These are phyloP conservation scores for Tenthredo livida DNA, from an alignment of 2,888 invertebrate species.

Conservation along the genomic window DNA sequence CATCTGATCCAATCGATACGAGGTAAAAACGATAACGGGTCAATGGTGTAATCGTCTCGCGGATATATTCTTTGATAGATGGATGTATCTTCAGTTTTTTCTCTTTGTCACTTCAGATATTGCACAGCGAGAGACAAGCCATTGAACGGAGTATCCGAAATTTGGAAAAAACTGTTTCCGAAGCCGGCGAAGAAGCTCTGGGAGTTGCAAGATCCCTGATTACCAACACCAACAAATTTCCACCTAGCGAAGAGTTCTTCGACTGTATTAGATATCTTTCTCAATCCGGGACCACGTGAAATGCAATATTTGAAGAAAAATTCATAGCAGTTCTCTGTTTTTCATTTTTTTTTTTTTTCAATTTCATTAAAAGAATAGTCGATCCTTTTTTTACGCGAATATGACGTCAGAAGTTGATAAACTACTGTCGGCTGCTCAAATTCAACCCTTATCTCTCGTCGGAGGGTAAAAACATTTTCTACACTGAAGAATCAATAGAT, in stretches of 20 bases:
- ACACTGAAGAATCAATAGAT: neutral
- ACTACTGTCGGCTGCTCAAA: neutral
- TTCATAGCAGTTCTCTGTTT: neutral
- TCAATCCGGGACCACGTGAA: slow-evolving; percentile 54
- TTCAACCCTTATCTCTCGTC: neutral
- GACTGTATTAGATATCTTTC: slow-evolving; percentile 63
- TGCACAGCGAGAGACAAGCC: slow-evolving; percentile 70
- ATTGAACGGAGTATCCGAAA: slow-evolving; percentile 68
- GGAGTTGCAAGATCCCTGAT: slow-evolving; percentile 65
- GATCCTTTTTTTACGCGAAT: neutral
- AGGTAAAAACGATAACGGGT: neutral
- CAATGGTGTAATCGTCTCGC: neutral
- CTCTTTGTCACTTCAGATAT: slow-evolving; percentile 61
- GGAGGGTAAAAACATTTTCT: neutral
- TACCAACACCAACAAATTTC: slow-evolving; percentile 61
- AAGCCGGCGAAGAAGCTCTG: slow-evolving; percentile 57
- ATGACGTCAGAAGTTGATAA: neutral
- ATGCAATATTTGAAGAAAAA: neutral
- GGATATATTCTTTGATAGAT: neutral
- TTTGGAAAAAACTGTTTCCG: slow-evolving; percentile 66
- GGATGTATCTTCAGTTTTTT: neutral
- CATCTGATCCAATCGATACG: too few relatives aligned
- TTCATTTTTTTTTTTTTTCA: neutral
- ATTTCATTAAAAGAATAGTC: neutral
- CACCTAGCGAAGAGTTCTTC: slow-evolving; percentile 65